These are phyloP conservation scores for Dione vanillae DNA, from an alignment of 2,888 invertebrate genomes.

Conservation along the genomic window DNA sequence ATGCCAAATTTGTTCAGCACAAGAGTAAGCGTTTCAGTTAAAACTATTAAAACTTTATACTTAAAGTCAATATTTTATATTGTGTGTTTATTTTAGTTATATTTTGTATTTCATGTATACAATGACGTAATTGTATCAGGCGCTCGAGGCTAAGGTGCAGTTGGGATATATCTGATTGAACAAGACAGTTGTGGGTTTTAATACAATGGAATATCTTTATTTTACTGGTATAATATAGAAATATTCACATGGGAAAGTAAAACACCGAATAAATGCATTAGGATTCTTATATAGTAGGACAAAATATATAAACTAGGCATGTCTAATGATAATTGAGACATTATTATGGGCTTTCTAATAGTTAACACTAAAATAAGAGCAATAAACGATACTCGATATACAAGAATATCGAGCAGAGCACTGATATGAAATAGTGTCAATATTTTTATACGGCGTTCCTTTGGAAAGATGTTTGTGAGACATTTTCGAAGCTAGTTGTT, in stretches of 20 bases:
- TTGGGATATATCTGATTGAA: not conserved
- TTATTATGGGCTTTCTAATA: slow-evolving; percentile 1
- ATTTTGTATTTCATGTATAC: not conserved
- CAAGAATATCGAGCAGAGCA: slow-evolving; percentile 58
- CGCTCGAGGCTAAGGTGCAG: not conserved
- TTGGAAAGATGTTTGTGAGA: slow-evolving; percentile 66
- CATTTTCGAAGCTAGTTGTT: slow-evolving; percentile 74
- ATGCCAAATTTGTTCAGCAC: slow-evolving; percentile 37
- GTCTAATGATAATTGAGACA: not conserved
- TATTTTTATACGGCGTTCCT: slow-evolving; percentile 62
- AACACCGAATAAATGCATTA: not conserved
- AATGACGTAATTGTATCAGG: not conserved
- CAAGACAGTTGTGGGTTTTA: not conserved
- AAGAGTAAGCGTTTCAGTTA: slow-evolving; percentile 27
- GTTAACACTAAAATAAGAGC: slow-evolving; percentile 10
- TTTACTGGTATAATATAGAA: too few relatives aligned
- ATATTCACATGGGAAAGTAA: too few relatives aligned
- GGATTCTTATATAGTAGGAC: not conserved
- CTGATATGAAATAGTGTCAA: slow-evolving; percentile 69
- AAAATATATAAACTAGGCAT: not conserved
- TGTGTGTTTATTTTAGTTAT: not conserved
- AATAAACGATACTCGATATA: slow-evolving; percentile 25
- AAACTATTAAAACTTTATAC: slow-evolving; percentile 31
- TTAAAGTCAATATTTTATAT: slow-evolving; percentile 18
- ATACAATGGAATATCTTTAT: not conserved